phyloP scores from a whole-genome alignment of 2,797 vertebrate genomes.

The Oceanodroma leucorhoa region DNA sequence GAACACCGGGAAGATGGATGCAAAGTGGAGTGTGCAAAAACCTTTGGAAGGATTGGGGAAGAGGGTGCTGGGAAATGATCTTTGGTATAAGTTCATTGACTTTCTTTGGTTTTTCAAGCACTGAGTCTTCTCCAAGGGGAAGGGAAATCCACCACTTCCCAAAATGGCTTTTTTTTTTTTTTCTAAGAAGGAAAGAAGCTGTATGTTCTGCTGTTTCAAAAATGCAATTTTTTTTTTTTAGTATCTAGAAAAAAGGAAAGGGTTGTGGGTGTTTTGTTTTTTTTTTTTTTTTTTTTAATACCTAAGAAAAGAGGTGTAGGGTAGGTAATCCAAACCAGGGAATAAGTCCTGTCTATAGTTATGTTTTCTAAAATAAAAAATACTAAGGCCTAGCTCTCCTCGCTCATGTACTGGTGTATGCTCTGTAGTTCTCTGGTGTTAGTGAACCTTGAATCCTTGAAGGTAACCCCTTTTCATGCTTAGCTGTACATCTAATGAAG shows the following conservation, averaged over 20 bases:
- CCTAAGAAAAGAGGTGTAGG: background rate
- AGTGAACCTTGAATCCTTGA: background rate
- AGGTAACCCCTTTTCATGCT: background rate
- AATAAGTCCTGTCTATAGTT: background rate
- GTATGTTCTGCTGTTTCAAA: background rate
- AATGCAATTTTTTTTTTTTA: background rate
- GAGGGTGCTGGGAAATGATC: background rate
- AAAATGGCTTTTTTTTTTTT: background rate
- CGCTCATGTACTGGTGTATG: background rate
- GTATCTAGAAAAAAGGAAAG: background rate
- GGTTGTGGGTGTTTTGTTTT: background rate
- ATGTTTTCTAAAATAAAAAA: background rate
- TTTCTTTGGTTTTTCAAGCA: background rate
- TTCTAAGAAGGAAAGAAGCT: background rate
- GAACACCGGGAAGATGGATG: background rate
- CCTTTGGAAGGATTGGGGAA: accelerated
- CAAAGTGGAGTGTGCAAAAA: background rate
- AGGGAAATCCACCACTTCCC: background rate
- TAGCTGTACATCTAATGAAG: background rate
- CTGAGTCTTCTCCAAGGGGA: background rate
- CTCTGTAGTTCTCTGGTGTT: background rate
- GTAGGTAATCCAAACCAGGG: background rate
- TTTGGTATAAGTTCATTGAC: background rate
- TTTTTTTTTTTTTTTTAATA: background rate
- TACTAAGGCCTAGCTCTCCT: background rate